Evolutionary conservation across 2,113 vertebrate species (phyloP), one percentile per base, ranked within the genome.

Genomic region (Rafetus swinhoei): DNA sequence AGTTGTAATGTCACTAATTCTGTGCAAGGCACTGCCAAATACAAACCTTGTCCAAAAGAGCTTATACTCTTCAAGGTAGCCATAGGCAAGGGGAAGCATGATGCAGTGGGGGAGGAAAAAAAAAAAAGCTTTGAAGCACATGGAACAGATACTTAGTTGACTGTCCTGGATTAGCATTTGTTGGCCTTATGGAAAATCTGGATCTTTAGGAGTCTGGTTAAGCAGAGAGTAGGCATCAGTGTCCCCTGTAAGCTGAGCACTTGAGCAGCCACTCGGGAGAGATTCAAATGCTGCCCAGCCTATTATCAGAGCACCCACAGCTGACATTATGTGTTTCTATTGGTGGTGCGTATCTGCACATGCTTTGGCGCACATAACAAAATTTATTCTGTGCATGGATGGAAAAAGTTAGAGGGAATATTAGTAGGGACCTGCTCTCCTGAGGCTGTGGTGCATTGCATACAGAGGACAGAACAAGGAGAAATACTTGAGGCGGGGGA

Each of bases 1-100:
- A 54, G 69, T 35, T 54, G 10, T 16, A 19, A 25, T 0, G 0
- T 35, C 50, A 39, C 21, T 0, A 0, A 12, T 22, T 16, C 39
- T 54, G 39, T 22, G 12, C 1, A 16, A 89, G 22, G 55, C 56
- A 18, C 3, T 13, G 57, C 35, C 69, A 76, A 5, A n/a, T 6
- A 22, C 2, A 27, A 12, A 1, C 82, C 90, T 79, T 59, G 81
- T 45, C 45, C 45, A 45, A 6, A 45, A 5, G 45, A 45, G 10
- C 13, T 8, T 0, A 0, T 5, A 10, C 8, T 22, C 14, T 9
- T 11, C 0, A 27, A 57, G 11, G 35, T 27, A 87, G 22, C 1
- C 1, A 2, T 86, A 89, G 29, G 82, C 13, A 81, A 80, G 2
- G 1, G 15, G 1, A 90, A 86, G 2, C 10, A 88, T 29, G 14